Conservation (phyloP, 1,140 invertebrate genomes). For the Drosophila malerkotliana region DNA sequence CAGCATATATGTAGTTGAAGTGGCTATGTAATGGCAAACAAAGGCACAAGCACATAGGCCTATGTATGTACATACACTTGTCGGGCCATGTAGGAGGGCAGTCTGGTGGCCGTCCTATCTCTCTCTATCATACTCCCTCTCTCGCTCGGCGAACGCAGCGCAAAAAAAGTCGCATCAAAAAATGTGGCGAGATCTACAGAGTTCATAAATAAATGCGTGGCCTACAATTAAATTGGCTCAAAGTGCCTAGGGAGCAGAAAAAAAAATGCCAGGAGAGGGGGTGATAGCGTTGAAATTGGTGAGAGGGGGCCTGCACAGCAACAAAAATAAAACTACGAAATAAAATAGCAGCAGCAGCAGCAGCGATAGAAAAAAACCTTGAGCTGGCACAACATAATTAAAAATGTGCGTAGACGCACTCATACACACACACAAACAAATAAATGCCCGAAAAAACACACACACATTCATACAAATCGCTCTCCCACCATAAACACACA, state of each 20-base stretch:
- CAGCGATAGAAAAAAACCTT: conserved; percentile 75
- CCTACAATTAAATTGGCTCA: conserved; percentile 80
- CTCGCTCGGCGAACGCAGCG: conserved; percentile 5
- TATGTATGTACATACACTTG: conserved; percentile 40
- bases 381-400: conserved; percentile 80
- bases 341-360: conserved; percentile 43
- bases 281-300: not conserved
- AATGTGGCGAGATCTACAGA: not conserved
- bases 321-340: conserved; percentile 57
- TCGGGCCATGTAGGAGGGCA: conserved; percentile 19
- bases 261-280: not conserved
- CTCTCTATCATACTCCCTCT: conserved; percentile 1
- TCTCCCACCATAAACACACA: not conserved
- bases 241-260: conserved; percentile 51
- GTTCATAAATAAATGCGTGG: conserved; percentile 39
- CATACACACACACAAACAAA: conserved; percentile 17
- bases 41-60: conserved; percentile 33
- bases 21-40: conserved; percentile 30
- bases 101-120: not conserved
- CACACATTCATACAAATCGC: not conserved
- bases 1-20: conserved; percentile 11
- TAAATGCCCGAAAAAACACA: conserved; percentile 7
- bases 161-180: conserved; percentile 59
- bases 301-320: conserved; percentile 67
- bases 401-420: conserved; percentile 76